Evolutionary conservation across 2,113 vertebrate species (phyloP).

Genomic region (Pelvicachromis taeniatus): DNA sequence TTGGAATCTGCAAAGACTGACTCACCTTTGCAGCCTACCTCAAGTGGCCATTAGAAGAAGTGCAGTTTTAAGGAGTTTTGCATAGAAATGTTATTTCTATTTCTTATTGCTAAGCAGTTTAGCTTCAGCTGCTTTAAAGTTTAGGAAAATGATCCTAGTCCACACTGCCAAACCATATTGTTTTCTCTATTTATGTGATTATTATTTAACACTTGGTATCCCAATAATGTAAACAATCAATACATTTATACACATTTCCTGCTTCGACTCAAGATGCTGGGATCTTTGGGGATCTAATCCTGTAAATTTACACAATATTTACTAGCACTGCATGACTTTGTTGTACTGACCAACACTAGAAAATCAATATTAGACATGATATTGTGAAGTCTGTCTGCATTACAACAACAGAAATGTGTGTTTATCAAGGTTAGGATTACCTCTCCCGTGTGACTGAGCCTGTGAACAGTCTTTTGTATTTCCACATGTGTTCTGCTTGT

Average conservation of each 20-base stretch:
- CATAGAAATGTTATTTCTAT: not conserved
- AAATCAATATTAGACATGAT: not conserved
- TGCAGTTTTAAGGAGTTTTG: not conserved
- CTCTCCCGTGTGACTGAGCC: not conserved
- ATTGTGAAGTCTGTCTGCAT: not conserved
- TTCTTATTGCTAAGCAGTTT: not conserved
- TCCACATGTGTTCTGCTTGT: not conserved
- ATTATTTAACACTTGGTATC: not conserved
- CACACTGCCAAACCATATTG: not conserved
- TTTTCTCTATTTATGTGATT: not conserved
- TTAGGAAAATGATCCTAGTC: accelerated
- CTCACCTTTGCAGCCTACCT: not conserved
- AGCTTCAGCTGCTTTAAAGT: not conserved
- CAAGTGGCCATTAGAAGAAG: not conserved
- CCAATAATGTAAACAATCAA: not conserved
- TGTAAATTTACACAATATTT: not conserved
- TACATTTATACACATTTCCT: not conserved
- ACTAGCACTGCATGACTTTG: not conserved
- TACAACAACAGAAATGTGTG: not conserved
- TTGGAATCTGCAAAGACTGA: not conserved
- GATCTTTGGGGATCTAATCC: not conserved
- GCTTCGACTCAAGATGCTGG: not conserved
- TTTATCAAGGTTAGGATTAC: not conserved
- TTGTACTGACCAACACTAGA: not conserved
- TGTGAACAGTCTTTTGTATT: not conserved